Percentiles rank a stretch among this genome's conserved stretches.
Evolutionary conservation across 1,140 invertebrate species (phyloP).

Genomic region (Carposina sasakii): DNA sequence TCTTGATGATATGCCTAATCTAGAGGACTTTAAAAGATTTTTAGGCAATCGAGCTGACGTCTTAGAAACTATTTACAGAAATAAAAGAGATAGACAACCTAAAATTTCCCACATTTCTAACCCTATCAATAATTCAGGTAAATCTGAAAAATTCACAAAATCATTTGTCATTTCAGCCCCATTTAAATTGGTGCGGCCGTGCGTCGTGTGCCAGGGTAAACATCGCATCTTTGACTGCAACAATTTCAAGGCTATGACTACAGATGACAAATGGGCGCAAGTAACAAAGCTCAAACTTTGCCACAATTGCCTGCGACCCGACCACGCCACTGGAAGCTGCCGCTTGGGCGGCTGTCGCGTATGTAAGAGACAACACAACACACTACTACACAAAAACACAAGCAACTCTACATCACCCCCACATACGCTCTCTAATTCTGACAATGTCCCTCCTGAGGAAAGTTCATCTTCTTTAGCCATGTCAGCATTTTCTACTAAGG

Average conservation of each 20-base stretch:
- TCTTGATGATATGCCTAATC: neutral
- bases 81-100: neutral
- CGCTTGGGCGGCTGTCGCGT: neutral
- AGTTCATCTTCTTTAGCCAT: neutral
- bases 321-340: neutral
- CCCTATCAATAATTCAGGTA: neutral
- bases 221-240: slow-evolving; percentile 1
- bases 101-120: neutral
- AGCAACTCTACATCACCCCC: neutral
- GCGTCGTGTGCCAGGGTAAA: slow-evolving; percentile 4
- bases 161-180: slow-evolving; percentile 1
- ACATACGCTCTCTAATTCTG: too few relatives aligned
- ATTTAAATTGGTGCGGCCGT: neutral
- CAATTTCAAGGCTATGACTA: neutral
- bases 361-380: slow-evolving; percentile 5
- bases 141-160: neutral
- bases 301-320: neutral
- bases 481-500: neutral
- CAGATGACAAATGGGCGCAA: neutral
- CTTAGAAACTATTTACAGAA: neutral
- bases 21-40: neutral
- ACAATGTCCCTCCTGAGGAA: too few relatives aligned
- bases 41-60: neutral
- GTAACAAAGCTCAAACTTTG: neutral
- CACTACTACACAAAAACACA: slow-evolving; percentile 1